Conservation (phyloP, 2,888 invertebrate genomes). For the Drosophila infuscata region DNA sequence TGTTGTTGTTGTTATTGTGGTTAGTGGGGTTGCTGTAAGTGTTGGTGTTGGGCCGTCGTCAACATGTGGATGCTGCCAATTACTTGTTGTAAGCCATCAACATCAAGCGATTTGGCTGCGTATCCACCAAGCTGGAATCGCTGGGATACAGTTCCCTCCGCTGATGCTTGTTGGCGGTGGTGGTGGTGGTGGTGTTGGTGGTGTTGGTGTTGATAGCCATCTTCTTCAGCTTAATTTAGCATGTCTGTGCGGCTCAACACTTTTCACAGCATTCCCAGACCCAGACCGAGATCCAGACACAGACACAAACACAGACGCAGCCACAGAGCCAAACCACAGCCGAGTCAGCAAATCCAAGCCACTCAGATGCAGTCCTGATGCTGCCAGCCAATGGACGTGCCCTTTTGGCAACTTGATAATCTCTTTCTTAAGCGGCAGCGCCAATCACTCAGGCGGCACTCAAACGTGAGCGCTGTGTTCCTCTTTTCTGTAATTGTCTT, state of each 20-base stretch:
- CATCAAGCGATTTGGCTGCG: constrained; percentile 79
- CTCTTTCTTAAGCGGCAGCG: constrained; percentile 79
- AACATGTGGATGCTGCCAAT: constrained; percentile 78
- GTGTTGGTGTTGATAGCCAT: constrained; percentile 79
- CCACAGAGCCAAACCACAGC: not conserved
- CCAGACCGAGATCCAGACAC: not conserved
- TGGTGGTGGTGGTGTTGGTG: constrained; percentile 53
- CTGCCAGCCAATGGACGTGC: constrained; percentile 63
- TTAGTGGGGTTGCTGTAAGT: constrained; percentile 39
- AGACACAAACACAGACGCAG: constrained; percentile 1
- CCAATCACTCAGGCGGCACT: constrained; percentile 74
- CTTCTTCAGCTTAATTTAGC: constrained; percentile 81
- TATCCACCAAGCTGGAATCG: constrained; percentile 34
- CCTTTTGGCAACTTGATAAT: constrained; percentile 81
- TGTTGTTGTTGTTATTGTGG: constrained; percentile 36
- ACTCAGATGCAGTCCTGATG: constrained; percentile 24
- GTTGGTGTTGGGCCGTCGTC: constrained; percentile 45
- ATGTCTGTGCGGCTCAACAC: constrained; percentile 80
- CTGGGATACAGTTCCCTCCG: constrained; percentile 6
- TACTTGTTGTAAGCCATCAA: constrained; percentile 80
- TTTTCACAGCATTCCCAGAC: constrained; percentile 58
- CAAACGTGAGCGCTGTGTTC: constrained; percentile 79
- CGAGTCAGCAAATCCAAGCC: not conserved
- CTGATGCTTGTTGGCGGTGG: constrained; percentile 17
- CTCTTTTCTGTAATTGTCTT: constrained; percentile 80